Base-by-base conservation (phyloP, 2,888 invertebrate genomes). In the Rhingia rostrata region DNA sequence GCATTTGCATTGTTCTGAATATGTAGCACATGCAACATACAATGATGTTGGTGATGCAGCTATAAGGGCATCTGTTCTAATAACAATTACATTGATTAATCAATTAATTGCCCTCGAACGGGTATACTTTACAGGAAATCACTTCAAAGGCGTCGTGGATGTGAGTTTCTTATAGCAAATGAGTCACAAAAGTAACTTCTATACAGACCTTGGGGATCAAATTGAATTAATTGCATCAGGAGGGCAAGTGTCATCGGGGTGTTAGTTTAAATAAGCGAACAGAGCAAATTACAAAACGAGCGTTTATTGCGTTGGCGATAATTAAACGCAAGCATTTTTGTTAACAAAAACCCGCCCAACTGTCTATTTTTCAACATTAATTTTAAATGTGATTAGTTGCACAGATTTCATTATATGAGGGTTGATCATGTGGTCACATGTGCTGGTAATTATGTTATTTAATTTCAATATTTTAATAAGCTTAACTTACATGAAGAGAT, bases 21-120 rank as follows among this genome's bases (percentile, higher is more conserved):
- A 33, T 14, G 12, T 60, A 47, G 39, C 43, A 56, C 33, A 10
- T 49, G 10, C 22, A 22, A 22, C 22, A 22, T 22, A 41, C 10
- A 3, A 41, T 56, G 51, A 33, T 7, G 32, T 14, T 37, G 37
- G 37, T 37, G 37, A n/a, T 51, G 14, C 37, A 39, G 37, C 45
- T 56, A 73, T 69, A 43, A 56, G 74, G 77, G 77, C 41, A 81
- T 64, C 10, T 6, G 39, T 39, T 69, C 51, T 43, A 49, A 75
- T 63, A 75, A 39, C 69, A 70, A 75, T 81, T 75, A 81, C 56
- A 58, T 66, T 74, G 54, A 74, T 74, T 47, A 75, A 81, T 51
- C 66, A 82, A 77, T 82, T 72, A 72, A 82, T 60, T 64, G 35
- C 64, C 58, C 63, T 33, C 60, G 53, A 47, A 49, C 39, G 14